Conservation (phyloP, 2,113 vertebrate species). For the Gopherus flavomarginatus region DNA sequence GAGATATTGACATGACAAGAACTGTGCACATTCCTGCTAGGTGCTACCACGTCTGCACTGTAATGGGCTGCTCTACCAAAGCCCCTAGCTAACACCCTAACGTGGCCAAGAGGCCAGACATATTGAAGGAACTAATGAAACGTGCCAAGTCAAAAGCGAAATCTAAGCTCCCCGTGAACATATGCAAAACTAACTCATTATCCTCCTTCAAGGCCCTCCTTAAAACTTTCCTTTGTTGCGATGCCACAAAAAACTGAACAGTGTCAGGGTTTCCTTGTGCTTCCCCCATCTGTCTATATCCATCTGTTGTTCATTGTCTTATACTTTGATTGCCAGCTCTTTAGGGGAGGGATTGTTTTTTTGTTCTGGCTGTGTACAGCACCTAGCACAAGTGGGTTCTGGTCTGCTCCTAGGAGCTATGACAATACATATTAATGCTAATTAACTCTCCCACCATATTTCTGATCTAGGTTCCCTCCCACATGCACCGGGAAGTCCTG, state of each 20-base stretch:
- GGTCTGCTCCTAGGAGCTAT: background rate
- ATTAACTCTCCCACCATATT: background rate
- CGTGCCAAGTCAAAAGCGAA: rapidly evolving
- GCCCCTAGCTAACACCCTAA: background rate
- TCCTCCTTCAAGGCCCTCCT: too few species aligned
- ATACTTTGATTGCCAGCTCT: too few species aligned
- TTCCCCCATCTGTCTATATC: too few species aligned
- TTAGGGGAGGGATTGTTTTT: too few species aligned
- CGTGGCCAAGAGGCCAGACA: rapidly evolving
- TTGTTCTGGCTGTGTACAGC: background rate
- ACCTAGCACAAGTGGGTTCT: background rate
- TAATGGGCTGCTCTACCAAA: background rate
- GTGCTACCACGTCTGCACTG: background rate
- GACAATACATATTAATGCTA: background rate
- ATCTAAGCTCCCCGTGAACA: background rate
- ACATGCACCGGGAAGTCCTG: background rate
- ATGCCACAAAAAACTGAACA: too few species aligned
- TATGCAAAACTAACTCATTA: too few species aligned
- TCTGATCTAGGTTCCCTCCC: rapidly evolving
- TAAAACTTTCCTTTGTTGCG: too few species aligned
- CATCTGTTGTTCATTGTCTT: too few species aligned
- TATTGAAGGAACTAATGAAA: rapidly evolving
- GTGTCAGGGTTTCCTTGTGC: too few species aligned
- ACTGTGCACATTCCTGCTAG: background rate
- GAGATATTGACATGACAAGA: background rate